These are phyloP conservation scores for Ia io DNA, from an alignment of 2,113 vertebrate genomes.

Conservation along the genomic window DNA sequence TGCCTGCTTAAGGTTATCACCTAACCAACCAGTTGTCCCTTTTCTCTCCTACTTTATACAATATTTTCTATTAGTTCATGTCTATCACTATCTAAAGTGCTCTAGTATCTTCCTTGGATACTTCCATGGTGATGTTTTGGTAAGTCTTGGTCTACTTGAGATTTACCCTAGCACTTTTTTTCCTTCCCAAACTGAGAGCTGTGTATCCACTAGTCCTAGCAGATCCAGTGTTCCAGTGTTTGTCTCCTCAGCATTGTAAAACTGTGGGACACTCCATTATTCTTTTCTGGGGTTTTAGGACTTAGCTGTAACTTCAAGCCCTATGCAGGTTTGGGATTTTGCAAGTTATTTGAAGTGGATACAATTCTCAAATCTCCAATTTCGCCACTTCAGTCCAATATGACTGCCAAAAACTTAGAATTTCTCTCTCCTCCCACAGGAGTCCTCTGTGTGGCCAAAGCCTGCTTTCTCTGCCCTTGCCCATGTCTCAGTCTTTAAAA, in stretches of 20 bases:
- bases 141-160: not conserved
- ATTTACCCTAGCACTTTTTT: not conserved
- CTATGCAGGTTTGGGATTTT: not conserved
- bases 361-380: not conserved
- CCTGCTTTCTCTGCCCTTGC: not conserved
- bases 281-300: not conserved
- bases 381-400: not conserved
- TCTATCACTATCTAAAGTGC: not conserved
- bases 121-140: not conserved
- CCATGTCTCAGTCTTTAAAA: not conserved
- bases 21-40: not conserved
- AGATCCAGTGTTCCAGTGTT: not conserved
- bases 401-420: not conserved
- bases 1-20: not conserved
- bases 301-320: not conserved
- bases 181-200: not conserved
- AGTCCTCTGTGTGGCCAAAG: not conserved
- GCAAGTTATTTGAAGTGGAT: not conserved
- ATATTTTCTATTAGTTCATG: not conserved
- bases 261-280: not conserved
- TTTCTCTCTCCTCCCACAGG: not conserved
- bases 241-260: not conserved
- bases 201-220: not conserved
- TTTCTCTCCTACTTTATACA: constrained; percentile 11
- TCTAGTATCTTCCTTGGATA: not conserved